Evolutionary conservation across 2,888 invertebrate species (phyloP).

Genomic region (Oscheius onirici): DNA sequence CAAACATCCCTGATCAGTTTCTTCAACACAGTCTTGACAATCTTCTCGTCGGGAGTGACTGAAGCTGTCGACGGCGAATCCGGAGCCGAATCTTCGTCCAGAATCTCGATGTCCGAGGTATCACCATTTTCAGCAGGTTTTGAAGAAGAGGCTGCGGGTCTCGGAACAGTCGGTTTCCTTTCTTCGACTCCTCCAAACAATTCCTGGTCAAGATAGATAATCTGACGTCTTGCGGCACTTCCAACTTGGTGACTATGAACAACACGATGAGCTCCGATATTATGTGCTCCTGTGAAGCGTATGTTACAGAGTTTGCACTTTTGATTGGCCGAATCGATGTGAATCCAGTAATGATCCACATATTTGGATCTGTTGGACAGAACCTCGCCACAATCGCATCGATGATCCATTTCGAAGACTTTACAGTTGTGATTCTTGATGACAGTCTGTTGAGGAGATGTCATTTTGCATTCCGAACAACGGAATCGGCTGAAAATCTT

Average conservation of each 20-base stretch:
- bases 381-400: slow-evolving; percentile 14
- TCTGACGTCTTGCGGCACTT: not conserved
- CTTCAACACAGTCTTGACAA: not conserved
- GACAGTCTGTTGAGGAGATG: not conserved
- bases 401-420: slow-evolving; percentile 10
- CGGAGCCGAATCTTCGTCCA: too few relatives aligned
- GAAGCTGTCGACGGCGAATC: not conserved
- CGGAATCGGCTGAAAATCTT: not conserved
- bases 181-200: not conserved
- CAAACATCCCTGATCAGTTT: slow-evolving; percentile 3
- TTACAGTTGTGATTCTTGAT: slow-evolving; percentile 13
- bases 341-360: slow-evolving; percentile 11
- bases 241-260: not conserved
- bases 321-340: not conserved
- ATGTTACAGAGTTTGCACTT: not conserved
- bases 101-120: too few relatives aligned
- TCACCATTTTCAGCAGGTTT: too few relatives aligned
- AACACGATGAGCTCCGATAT: not conserved
- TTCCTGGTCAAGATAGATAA: not conserved
- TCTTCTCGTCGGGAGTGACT: not conserved
- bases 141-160: too few relatives aligned
- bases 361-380: not conserved
- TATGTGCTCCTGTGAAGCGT: not conserved
- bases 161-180: not conserved
- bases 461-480: slow-evolving; percentile 9